Evolutionary conservation across 2,888 invertebrate species (phyloP).

Genomic region (Campoletis raptor): DNA sequence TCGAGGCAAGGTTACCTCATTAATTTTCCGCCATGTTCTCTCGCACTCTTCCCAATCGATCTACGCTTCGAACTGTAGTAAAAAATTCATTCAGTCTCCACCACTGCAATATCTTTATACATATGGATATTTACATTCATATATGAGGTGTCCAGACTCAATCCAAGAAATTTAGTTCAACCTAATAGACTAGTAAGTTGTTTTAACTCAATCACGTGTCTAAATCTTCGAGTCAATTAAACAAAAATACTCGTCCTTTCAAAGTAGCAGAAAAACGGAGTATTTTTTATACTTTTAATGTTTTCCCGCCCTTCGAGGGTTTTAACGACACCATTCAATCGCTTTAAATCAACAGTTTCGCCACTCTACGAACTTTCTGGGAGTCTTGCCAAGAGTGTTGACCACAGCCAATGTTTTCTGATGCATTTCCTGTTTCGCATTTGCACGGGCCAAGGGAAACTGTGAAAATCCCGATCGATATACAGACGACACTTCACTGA

Average conservation of each 20-base stretch:
- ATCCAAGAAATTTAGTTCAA: neutral
- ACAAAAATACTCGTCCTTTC: neutral
- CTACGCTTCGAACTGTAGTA: conserved; percentile 10
- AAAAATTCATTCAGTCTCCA: neutral
- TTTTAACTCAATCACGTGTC: too few relatives aligned
- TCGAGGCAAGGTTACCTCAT: conserved; percentile 14
- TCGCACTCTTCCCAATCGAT: conserved; percentile 6
- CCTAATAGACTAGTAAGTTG: neutral
- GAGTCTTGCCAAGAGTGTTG: neutral
- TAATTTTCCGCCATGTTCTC: conserved; percentile 13
- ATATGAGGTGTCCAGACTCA: neutral
- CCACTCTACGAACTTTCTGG: neutral
- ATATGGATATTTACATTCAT: neutral
- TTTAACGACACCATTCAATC: neutral
- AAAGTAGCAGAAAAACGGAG: neutral
- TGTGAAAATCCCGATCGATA: neutral
- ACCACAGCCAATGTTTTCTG: neutral
- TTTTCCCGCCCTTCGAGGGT: neutral
- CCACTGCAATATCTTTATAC: neutral
- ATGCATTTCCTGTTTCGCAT: neutral
- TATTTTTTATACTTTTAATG: neutral
- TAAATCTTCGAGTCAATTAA: neutral
- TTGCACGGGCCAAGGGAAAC: neutral
- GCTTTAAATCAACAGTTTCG: neutral
- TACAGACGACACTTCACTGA: too few relatives aligned